Percentiles rank a stretch among this genome's conserved stretches.
Evolutionary conservation across 2,113 vertebrate species (phyloP).

Genomic region (Campylorhamphus procurvoides): DNA sequence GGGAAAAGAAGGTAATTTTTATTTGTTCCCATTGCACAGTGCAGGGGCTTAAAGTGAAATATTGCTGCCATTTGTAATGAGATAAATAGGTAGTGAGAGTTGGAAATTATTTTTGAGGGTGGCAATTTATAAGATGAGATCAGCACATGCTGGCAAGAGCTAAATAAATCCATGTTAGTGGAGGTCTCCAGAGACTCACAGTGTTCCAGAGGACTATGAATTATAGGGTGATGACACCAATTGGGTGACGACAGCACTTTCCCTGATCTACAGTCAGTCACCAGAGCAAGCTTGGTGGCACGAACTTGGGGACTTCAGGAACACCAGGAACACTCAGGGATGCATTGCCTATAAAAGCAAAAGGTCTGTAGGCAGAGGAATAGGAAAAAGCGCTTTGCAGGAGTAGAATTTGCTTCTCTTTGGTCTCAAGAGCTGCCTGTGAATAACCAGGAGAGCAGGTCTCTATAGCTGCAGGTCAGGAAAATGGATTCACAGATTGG

Average conservation of each 20-base stretch:
- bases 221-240: background rate
- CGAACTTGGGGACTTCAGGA: background rate
- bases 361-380: background rate
- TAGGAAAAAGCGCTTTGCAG: background rate
- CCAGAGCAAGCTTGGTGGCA: background rate
- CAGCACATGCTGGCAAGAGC: background rate
- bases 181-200: background rate
- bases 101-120: conserved; percentile 14
- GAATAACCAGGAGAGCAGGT: background rate
- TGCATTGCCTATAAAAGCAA: background rate
- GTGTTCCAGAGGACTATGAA: background rate
- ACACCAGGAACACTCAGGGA: background rate
- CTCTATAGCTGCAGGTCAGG: background rate
- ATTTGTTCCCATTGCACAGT: background rate
- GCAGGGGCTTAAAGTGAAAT: background rate
- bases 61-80: background rate
- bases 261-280: background rate
- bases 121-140: conserved; percentile 18
- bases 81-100: background rate
- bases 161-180: conserved; percentile 10
- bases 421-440: background rate
- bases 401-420: background rate
- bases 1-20: background rate
- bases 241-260: background rate
- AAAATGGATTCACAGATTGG: background rate